phyloP scores from a whole-genome alignment of 2,113 vertebrate species.

The Ciconia stormi region DNA sequence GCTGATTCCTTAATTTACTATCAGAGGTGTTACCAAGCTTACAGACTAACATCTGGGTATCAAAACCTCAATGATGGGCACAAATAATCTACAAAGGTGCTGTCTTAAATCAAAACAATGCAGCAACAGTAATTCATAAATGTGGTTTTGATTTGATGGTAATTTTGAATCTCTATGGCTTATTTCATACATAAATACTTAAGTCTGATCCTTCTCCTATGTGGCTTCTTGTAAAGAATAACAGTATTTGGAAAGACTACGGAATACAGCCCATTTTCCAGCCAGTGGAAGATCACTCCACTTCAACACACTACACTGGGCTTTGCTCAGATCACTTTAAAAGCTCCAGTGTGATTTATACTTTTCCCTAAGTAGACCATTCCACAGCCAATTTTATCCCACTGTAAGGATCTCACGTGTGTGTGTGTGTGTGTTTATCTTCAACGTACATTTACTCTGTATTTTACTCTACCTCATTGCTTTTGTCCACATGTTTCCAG shows the following conservation, averaged over 20 bases:
- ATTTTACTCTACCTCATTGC: background rate
- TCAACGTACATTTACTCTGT: background rate
- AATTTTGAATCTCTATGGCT: background rate
- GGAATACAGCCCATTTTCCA: slow-evolving; percentile 21
- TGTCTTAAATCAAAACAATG: background rate
- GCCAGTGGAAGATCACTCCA: background rate
- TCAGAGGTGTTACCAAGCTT: background rate
- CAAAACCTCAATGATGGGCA: background rate
- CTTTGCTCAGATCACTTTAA: background rate
- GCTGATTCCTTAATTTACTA: background rate
- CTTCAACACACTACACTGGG: background rate
- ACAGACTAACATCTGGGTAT: background rate
- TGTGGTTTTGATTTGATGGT: slow-evolving; percentile 25
- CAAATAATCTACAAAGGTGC: background rate
- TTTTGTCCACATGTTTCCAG: background rate
- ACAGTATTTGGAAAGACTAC: background rate
- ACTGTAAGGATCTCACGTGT: background rate
- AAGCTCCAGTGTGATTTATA: background rate
- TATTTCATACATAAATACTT: background rate
- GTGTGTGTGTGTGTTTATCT: background rate
- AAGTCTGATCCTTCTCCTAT: slow-evolving; percentile 6
- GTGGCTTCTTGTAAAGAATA: slow-evolving; percentile 9
- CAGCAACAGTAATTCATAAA: background rate
- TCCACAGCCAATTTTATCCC: background rate
- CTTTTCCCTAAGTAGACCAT: background rate